These are phyloP conservation scores for Aleiodes testaceus DNA, from an alignment of 2,888 invertebrate species.

Conservation along the genomic window DNA sequence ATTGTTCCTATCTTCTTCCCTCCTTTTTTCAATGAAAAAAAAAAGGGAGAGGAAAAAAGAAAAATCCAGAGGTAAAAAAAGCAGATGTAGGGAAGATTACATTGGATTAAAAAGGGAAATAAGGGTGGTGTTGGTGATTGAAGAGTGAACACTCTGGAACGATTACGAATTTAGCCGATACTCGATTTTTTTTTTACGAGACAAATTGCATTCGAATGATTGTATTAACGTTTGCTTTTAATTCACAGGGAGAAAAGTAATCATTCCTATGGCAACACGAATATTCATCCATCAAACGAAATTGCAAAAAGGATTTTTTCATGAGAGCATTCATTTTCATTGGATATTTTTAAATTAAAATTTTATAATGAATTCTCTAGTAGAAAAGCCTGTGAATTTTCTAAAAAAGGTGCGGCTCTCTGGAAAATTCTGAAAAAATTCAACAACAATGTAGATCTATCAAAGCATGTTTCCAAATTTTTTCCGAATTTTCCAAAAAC, in stretches of 20 bases:
- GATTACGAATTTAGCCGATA: constrained; percentile 31
- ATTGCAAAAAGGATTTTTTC: no score
- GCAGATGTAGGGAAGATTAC: constrained; percentile 27
- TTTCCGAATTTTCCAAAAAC: no score
- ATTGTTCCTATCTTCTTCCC: constrained; percentile 14
- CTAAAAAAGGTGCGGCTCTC: no score
- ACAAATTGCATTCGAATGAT: constrained; percentile 24
- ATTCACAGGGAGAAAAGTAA: constrained; percentile 14
- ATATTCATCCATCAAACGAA: no score
- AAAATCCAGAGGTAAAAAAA: constrained; percentile 8
- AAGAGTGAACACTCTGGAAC: constrained; percentile 26
- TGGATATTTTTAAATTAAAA: no score
- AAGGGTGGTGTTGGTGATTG: constrained; percentile 27
- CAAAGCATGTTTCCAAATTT: no score
- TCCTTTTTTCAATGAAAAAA: constrained; percentile 3
- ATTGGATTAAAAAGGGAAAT: constrained; percentile 27
- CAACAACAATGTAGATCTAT: no score
- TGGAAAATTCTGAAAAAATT: no score
- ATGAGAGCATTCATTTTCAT: no score
- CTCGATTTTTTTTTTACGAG: constrained; percentile 7
- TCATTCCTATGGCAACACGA: background rate
- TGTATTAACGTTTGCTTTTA: constrained; percentile 23
- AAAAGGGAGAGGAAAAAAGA: constrained; percentile 4
- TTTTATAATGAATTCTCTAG: no score
- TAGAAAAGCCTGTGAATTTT: no score